phyloP scores from a whole-genome alignment of 2,888 invertebrate genomes.

The Augiades crinisus region DNA sequence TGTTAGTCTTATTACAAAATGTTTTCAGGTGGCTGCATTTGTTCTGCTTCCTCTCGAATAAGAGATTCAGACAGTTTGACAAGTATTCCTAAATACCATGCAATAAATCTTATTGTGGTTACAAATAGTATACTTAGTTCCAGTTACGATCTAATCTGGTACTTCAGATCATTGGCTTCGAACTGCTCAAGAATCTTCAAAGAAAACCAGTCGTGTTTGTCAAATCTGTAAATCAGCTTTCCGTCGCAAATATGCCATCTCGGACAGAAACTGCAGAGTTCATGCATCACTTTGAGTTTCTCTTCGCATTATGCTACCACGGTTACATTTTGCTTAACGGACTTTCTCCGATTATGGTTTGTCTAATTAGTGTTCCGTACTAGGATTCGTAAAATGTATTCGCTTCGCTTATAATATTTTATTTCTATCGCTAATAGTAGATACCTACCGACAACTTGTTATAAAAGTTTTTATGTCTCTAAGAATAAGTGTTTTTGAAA shows the following conservation, averaged over 20 bases:
- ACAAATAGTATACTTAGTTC: background rate
- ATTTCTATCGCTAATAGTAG: too few species aligned
- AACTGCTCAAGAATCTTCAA: background rate
- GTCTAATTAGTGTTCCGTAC: conserved; percentile 3
- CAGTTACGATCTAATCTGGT: background rate
- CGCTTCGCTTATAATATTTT: background rate
- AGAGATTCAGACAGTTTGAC: too few species aligned
- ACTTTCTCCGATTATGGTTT: conserved; percentile 21
- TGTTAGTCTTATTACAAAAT: too few species aligned
- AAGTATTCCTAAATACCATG: too few species aligned
- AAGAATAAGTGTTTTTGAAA: too few species aligned
- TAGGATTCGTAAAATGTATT: background rate
- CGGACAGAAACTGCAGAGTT: conserved; percentile 9
- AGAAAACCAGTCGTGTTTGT: conserved; percentile 10
- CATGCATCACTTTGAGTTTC: conserved; percentile 17
- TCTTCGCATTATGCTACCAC: conserved; percentile 10
- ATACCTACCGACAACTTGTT: too few species aligned
- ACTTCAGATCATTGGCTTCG: background rate
- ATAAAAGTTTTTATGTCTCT: too few species aligned
- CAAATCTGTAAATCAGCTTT: conserved; percentile 15
- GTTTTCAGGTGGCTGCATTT: too few species aligned
- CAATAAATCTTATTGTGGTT: background rate
- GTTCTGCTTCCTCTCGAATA: too few species aligned
- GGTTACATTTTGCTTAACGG: conserved; percentile 3
- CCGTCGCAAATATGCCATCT: conserved; percentile 1